phyloP scores from a whole-genome alignment of 2,888 invertebrate genomes.

The Serrognathus titanus region DNA sequence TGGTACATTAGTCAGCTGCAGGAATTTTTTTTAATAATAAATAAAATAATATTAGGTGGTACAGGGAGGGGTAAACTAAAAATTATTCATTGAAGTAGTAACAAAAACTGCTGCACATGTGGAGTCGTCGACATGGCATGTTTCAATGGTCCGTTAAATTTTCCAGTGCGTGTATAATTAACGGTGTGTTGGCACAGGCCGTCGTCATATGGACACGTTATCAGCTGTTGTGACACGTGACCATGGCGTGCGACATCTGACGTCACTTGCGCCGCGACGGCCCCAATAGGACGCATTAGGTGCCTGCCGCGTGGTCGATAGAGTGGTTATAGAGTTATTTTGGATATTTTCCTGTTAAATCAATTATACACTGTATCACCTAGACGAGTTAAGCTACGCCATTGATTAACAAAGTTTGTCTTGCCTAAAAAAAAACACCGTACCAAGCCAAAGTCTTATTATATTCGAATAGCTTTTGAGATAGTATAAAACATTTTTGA shows the following conservation, averaged over 20 bases:
- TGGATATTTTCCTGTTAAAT: constrained; percentile 23
- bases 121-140: background rate
- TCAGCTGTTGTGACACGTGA: constrained; percentile 33
- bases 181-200: background rate
- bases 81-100: no score
- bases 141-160: background rate
- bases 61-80: no score
- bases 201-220: constrained; percentile 14
- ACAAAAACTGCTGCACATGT: background rate
- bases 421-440: no score
- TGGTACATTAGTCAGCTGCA: no score
- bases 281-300: constrained; percentile 25
- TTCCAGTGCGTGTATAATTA: constrained; percentile 1
- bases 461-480: background rate
- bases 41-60: no score
- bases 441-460: background rate
- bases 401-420: background rate
- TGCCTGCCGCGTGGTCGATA: constrained; percentile 29
- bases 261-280: constrained; percentile 31
- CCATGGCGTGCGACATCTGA: constrained; percentile 28
- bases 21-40: no score
- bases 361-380: constrained; percentile 16
- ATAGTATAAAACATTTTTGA: no score
- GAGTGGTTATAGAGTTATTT: constrained; percentile 16
- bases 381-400: background rate